Evolutionary conservation across 1,140 invertebrate species (phyloP).

Genomic region (Palaemon carinicauda): DNA sequence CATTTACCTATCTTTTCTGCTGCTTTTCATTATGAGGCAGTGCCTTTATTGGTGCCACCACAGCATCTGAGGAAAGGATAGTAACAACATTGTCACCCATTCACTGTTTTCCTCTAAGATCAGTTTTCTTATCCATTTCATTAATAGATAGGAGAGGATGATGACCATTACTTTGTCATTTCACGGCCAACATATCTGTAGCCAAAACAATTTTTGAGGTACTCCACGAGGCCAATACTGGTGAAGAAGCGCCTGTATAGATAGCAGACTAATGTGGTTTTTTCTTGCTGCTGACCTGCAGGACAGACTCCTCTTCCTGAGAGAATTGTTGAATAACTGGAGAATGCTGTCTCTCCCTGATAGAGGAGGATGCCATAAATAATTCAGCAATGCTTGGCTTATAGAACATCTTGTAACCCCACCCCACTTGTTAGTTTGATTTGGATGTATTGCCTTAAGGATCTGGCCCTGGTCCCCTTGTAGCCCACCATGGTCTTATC

Average conservation of each 20-base stretch:
- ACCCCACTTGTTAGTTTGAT: neutral
- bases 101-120: neutral
- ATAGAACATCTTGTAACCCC: neutral
- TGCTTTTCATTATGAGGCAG: neutral
- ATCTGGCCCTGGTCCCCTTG: neutral
- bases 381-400: neutral
- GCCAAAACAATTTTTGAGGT: neutral
- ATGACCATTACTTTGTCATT: neutral
- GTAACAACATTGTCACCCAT: neutral
- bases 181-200: neutral
- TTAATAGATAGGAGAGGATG: neutral
- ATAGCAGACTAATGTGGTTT: neutral
- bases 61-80: neutral
- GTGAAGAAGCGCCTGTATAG: neutral
- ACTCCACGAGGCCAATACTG: neutral
- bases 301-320: too few relatives aligned
- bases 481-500: neutral
- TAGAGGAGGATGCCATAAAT: slow-evolving; percentile 6
- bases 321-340: too few relatives aligned
- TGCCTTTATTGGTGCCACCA: neutral
- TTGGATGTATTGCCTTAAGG: neutral
- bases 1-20: neutral
- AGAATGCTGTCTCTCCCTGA: neutral
- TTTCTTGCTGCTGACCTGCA: neutral
- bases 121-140: neutral